phyloP scores from a whole-genome alignment of 2,113 vertebrate genomes.

The Narcine bancroftii region DNA sequence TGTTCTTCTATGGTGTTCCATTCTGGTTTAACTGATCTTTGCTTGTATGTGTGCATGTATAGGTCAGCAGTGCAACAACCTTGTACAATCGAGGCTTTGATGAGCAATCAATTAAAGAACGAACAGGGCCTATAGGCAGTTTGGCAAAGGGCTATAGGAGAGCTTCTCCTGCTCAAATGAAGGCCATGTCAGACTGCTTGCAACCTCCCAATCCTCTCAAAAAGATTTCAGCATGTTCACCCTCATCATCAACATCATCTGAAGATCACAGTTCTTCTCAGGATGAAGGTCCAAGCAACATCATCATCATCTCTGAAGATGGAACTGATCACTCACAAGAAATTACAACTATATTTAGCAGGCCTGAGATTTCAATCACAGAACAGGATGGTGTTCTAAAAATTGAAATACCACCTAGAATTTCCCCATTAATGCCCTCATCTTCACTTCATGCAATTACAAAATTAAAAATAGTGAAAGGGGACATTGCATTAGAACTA shows the following conservation, averaged over 20 bases:
- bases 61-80: slow-evolving; percentile 36
- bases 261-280: slow-evolving; percentile 17
- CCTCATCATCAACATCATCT: not conserved
- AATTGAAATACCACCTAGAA: slow-evolving; percentile 27
- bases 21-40: not conserved
- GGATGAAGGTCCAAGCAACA: slow-evolving; percentile 35
- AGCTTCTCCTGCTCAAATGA: slow-evolving; percentile 14
- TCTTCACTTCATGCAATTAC: slow-evolving; percentile 16
- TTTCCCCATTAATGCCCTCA: not conserved
- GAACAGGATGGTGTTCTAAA: slow-evolving; percentile 27
- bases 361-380: slow-evolving; percentile 24
- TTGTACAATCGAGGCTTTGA: slow-evolving; percentile 27
- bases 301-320: slow-evolving; percentile 32
- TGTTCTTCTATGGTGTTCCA: not conserved
- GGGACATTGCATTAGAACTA: slow-evolving; percentile 23
- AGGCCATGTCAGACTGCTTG: slow-evolving; percentile 33
- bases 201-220: slow-evolving; percentile 33
- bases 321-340: slow-evolving; percentile 12
- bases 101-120: slow-evolving; percentile 30
- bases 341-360: slow-evolving; percentile 17
- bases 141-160: slow-evolving; percentile 26
- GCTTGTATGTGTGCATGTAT: not conserved
- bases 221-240: slow-evolving; percentile 20
- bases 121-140: slow-evolving; percentile 17
- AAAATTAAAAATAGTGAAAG: slow-evolving; percentile 36